Conservation (phyloP, 1,140 invertebrate genomes). For the Hyles euphorbiae region DNA sequence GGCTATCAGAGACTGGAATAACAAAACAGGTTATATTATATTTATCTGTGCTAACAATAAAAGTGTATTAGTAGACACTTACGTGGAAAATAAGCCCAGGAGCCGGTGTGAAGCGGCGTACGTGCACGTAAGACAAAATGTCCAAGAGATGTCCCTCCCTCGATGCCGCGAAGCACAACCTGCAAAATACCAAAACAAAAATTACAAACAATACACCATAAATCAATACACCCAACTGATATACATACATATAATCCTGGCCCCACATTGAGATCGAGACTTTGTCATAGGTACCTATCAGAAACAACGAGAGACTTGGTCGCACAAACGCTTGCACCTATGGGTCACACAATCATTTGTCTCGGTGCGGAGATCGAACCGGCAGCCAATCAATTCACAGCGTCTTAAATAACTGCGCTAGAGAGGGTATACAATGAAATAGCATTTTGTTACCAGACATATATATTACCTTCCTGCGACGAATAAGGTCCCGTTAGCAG, state of each 20-base stretch:
- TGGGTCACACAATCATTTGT: too few species aligned
- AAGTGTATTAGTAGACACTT: slow-evolving; percentile 52
- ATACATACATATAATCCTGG: neutral
- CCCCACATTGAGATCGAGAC: too few species aligned
- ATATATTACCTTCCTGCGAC: slow-evolving; percentile 85
- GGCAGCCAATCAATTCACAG: too few species aligned
- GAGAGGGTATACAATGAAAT: too few species aligned
- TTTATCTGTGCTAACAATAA: neutral
- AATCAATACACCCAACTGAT: neutral
- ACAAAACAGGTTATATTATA: slow-evolving; percentile 2
- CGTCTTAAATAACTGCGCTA: too few species aligned
- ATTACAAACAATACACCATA: neutral
- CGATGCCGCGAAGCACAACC: slow-evolving; percentile 95
- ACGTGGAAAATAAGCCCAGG: slow-evolving; percentile 98
- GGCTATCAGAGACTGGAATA: slow-evolving; percentile 81
- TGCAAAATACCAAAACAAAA: slow-evolving; percentile 47
- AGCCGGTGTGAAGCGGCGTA: slow-evolving; percentile 92
- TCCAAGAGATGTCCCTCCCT: slow-evolving; percentile 95
- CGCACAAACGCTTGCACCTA: too few species aligned
- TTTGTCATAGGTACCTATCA: too few species aligned
- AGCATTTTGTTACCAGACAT: slow-evolving; percentile 2
- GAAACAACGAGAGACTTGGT: too few species aligned
- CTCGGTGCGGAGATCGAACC: too few species aligned
- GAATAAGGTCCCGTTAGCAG: slow-evolving; percentile 97
- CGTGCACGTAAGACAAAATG: slow-evolving; percentile 95